Conservation (phyloP, 2,888 invertebrate genomes). For the Gibbula magus region DNA sequence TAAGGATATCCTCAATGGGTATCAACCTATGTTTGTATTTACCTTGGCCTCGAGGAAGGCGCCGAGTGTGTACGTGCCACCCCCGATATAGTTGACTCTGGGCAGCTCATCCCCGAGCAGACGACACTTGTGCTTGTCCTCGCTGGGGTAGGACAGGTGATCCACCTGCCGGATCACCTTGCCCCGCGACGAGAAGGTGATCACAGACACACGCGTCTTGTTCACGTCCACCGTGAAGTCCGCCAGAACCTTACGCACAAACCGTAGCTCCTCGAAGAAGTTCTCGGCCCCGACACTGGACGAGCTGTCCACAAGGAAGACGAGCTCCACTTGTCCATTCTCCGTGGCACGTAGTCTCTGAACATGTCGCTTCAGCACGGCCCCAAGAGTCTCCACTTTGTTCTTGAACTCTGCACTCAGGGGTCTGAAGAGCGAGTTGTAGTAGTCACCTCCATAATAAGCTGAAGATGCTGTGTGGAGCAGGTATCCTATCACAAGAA, state of each 20-base stretch:
- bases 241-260: slow-evolving; percentile 81
- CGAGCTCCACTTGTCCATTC: slow-evolving; percentile 78
- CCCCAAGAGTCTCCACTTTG: slow-evolving; percentile 79
- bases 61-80: slow-evolving; percentile 83
- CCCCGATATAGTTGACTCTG: slow-evolving; percentile 80
- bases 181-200: slow-evolving; percentile 81
- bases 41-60: slow-evolving; percentile 82
- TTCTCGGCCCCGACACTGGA: slow-evolving; percentile 82
- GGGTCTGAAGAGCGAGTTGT: slow-evolving; percentile 41
- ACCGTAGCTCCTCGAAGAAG: slow-evolving; percentile 81
- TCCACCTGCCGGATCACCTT: slow-evolving; percentile 80
- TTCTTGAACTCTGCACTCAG: slow-evolving; percentile 51
- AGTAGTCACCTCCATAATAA: slow-evolving; percentile 23
- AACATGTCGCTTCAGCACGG: slow-evolving; percentile 79
- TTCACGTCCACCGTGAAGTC: slow-evolving; percentile 81
- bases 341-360: slow-evolving; percentile 76
- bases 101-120: slow-evolving; percentile 80
- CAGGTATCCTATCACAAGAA: neutral
- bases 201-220: slow-evolving; percentile 81
- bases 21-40: slow-evolving; percentile 33
- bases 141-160: slow-evolving; percentile 78
- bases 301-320: slow-evolving; percentile 84
- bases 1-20: too few relatives aligned
- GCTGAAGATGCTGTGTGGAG: neutral
- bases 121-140: slow-evolving; percentile 81